Evolutionary conservation across 2,888 invertebrate species (phyloP), one percentile per base, ranked within the genome.

Genomic region (Darwinula stevensoni): DNA sequence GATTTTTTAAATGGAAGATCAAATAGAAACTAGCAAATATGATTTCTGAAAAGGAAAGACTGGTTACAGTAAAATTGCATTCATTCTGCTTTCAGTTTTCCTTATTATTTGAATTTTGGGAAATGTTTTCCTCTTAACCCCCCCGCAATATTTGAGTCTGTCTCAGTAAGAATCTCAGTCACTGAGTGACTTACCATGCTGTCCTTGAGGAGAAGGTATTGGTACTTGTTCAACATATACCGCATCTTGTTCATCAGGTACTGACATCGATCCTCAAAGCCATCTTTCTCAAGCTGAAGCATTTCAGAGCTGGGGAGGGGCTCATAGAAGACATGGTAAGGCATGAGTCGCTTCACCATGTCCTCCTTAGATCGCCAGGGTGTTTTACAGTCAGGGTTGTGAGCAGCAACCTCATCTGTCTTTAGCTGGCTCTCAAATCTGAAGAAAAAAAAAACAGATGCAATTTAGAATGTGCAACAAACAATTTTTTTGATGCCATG

Each of bases 271-370:
- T 63, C 54, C 14, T 35, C 14, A 40, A 64, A 63, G 42, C 69
- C 68, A 16, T 67, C 67, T 40, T 68, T 66, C 33, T 59, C 57
- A 34, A 65, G 53, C 43, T 67, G 63, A 13, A 47, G 35, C 37
- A 66, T 63, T 38, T 63, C 54, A 31, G 58, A 57, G 18, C 64
- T 53, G 27, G 65, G 62, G 13, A 38, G 36, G 34, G 61, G 60
- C 40, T 63, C 61, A 44, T 71, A 65, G 50, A 67, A 63, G 38
- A 71, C 70, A 47, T 75, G 75, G 51, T 73, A 75, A 40, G 67
- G 57, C 34, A 74, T 60, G 31, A 75, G 53, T 31, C 73, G 57
- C 44, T 69, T 65, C 39, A 70, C 70, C 1, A 73, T 72, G 45
- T 75, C 73, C 36, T n/a, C n/a, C 63, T 61, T 42, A 13, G 44